These are phyloP conservation scores for Drosophila tripunctata DNA, from an alignment of 2,888 invertebrate genomes.

Conservation along the genomic window DNA sequence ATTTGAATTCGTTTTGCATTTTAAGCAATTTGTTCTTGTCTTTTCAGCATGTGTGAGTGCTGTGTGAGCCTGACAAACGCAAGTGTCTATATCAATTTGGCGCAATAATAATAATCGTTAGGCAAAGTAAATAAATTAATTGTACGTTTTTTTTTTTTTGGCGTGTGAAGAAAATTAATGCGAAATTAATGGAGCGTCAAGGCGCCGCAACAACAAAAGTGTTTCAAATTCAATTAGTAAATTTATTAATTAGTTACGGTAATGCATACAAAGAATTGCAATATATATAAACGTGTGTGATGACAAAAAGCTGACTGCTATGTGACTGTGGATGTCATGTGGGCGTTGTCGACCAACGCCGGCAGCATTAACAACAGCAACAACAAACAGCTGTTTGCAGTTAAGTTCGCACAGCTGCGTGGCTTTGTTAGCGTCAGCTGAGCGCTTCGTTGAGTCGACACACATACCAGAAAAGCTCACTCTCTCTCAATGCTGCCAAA, in stretches of 20 bases:
- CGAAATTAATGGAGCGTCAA: conserved; percentile 78
- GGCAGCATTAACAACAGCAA: conserved; percentile 32
- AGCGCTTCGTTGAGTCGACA: conserved; percentile 32
- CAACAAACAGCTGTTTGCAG: conserved; percentile 65
- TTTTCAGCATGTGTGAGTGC: neutral
- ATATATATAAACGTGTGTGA: conserved; percentile 21
- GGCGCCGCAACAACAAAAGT: conserved; percentile 58
- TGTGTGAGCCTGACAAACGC: conserved; percentile 51
- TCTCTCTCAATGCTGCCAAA: conserved; percentile 39
- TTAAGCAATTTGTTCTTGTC: conserved; percentile 1
- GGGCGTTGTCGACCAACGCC: conserved; percentile 69
- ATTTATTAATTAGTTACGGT: conserved; percentile 54
- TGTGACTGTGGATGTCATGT: conserved; percentile 53
- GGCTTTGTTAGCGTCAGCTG: conserved; percentile 47
- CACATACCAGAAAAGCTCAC: conserved; percentile 17
- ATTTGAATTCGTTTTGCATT: conserved; percentile 43
- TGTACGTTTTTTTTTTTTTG: conserved; percentile 50
- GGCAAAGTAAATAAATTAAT: conserved; percentile 72
- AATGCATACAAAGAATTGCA: conserved; percentile 19
- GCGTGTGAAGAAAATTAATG: conserved; percentile 74
- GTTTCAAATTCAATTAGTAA: conserved; percentile 73
- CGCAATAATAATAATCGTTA: conserved; percentile 41
- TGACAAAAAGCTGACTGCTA: conserved; percentile 34
- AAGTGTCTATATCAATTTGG: conserved; percentile 44
- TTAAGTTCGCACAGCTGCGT: conserved; percentile 51